A percentile compares a stretch with the other conserved stretches of the same genome.
These are phyloP conservation scores for Lophura nycthemera DNA, from an alignment of 2,113 vertebrate genomes.

Conservation along the genomic window DNA sequence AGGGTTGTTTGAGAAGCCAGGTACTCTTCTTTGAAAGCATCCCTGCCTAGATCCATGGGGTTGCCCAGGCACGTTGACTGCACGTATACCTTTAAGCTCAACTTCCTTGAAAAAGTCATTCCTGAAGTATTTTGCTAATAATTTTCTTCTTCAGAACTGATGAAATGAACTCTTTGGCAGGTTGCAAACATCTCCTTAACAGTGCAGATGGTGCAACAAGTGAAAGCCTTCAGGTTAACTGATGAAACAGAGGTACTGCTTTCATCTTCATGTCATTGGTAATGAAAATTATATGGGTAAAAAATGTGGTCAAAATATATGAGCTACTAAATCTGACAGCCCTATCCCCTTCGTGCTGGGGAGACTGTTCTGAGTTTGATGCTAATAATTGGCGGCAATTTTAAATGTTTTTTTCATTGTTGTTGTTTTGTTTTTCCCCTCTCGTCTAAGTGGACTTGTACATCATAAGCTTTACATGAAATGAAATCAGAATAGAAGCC, in stretches of 20 bases:
- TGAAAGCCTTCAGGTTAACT: slow-evolving; percentile 38
- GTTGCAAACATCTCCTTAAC: slow-evolving; percentile 32
- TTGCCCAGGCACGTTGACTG: neutral
- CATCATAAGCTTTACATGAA: neutral
- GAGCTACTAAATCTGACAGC: neutral
- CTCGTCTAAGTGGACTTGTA: neutral
- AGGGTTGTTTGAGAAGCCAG: neutral
- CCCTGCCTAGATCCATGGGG: neutral
- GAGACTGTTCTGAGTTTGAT: neutral
- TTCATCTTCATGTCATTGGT: neutral
- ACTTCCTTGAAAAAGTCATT: neutral
- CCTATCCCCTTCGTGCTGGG: neutral
- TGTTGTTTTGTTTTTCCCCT: neutral
- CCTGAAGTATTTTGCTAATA: neutral
- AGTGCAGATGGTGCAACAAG: slow-evolving; percentile 40
- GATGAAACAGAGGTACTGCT: slow-evolving; percentile 22
- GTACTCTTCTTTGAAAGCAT: neutral
- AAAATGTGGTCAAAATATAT: neutral
- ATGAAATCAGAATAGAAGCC: neutral
- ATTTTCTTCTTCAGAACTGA: neutral
- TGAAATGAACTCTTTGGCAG: slow-evolving; percentile 14
- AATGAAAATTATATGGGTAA: neutral
- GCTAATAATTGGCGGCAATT: neutral
- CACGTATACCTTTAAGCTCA: neutral
- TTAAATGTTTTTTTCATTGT: neutral